A percentile compares a stretch with the other conserved stretches of the same genome.
These are phyloP conservation scores for Metopolophium dirhodum DNA, from an alignment of 1,140 invertebrate genomes.

Conservation along the genomic window DNA sequence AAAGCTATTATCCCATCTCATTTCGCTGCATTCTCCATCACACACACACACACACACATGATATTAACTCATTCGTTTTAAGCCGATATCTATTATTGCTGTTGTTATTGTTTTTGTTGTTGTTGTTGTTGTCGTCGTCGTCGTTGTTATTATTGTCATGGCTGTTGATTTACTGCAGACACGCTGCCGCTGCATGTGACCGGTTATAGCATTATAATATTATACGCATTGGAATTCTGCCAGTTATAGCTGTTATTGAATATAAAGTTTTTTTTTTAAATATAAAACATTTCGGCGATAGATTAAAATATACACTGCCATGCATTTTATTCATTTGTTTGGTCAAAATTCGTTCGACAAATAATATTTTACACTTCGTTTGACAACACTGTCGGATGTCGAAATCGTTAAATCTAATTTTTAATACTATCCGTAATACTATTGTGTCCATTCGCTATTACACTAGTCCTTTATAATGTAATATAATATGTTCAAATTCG, in stretches of 20 bases:
- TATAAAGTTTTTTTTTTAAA: neutral
- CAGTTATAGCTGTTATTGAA: neutral
- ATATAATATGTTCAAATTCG: too few relatives aligned
- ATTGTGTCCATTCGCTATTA: neutral
- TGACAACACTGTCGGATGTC: neutral
- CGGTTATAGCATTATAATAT: neutral
- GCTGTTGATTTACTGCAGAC: constrained; percentile 30
- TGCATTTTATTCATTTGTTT: neutral
- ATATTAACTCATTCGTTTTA: constrained; percentile 33
- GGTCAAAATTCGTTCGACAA: neutral
- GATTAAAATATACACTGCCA: neutral
- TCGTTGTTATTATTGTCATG: constrained; percentile 7
- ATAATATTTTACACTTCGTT: neutral
- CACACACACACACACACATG: too few relatives aligned
- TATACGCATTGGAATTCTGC: neutral
- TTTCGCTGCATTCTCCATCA: neutral
- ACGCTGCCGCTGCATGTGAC: neutral
- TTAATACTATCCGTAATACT: neutral
- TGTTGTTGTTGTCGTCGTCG: constrained; percentile 11
- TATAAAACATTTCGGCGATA: neutral
- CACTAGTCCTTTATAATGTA: neutral
- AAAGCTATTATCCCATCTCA: neutral
- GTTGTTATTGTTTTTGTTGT: constrained; percentile 3
- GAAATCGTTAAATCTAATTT: neutral
- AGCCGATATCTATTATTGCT: constrained; percentile 19